A percentile compares a stretch with the other conserved stretches of the same genome.
Conservation (phyloP, 1,140 invertebrate species). For the Drosophila bocki region DNA sequence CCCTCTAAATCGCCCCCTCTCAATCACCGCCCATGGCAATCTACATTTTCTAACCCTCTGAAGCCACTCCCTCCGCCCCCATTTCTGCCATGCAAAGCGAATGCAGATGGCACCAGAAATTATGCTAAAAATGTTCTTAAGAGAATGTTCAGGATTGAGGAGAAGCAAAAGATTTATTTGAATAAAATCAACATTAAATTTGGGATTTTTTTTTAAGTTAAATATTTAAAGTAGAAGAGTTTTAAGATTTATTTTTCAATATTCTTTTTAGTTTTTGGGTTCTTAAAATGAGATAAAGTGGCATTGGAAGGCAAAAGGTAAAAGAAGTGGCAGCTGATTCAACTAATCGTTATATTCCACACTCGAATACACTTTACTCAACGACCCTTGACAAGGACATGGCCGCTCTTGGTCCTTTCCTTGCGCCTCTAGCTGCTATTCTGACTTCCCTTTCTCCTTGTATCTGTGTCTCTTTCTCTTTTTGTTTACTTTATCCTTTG, state of each 20-base stretch:
- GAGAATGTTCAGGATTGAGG: constrained; percentile 1
- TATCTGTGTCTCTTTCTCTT: background rate
- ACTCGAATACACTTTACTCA: constrained; percentile 61
- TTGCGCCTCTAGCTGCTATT: no score
- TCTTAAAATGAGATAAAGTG: background rate
- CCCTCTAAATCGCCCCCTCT: background rate
- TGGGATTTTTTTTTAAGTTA: background rate
- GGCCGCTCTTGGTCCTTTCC: constrained; percentile 26
- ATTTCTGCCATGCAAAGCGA: background rate
- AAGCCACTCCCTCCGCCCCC: background rate
- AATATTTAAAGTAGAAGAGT: background rate
- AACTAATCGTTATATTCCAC: constrained; percentile 62
- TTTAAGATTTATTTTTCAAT: background rate
- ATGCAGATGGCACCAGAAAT: constrained; percentile 25
- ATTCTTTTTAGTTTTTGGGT: background rate
- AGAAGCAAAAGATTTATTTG: background rate
- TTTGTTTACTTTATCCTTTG: constrained; percentile 25
- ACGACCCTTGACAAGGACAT: constrained; percentile 54
- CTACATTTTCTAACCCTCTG: background rate
- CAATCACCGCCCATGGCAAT: constrained; percentile 6
- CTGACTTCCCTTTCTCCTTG: background rate
- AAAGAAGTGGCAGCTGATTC: constrained; percentile 34
- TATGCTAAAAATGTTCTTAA: constrained; percentile 1
- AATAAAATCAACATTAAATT: background rate
- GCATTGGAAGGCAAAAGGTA: background rate